A percentile compares a stretch with the other conserved stretches of the same genome.
phyloP scores from a whole-genome alignment of 1,140 invertebrate genomes.

The Zaprionus nigranus region DNA sequence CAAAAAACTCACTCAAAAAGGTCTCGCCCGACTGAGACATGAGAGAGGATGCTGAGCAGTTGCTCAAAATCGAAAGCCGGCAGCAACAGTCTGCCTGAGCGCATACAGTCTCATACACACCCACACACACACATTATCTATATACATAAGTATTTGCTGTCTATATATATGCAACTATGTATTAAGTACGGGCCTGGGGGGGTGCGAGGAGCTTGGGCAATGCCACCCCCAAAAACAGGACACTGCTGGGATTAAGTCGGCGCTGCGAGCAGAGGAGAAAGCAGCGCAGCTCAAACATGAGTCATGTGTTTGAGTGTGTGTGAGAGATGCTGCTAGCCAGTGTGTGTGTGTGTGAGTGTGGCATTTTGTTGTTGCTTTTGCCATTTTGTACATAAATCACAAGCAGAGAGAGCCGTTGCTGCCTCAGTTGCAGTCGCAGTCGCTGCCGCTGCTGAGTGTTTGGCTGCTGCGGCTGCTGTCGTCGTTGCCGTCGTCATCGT shows the following conservation, averaged over 20 bases:
- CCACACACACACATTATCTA: slow-evolving; percentile 13
- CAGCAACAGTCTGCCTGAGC: slow-evolving; percentile 72
- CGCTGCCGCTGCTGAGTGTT: slow-evolving; percentile 40
- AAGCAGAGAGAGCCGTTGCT: slow-evolving; percentile 53
- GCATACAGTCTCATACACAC: slow-evolving; percentile 23
- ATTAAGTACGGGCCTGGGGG: slow-evolving; percentile 39
- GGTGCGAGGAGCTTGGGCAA: slow-evolving; percentile 31
- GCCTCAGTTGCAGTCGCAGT: slow-evolving; percentile 12
- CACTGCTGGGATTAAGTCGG: slow-evolving; percentile 78
- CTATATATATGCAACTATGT: slow-evolving; percentile 73
- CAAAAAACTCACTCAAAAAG: slow-evolving; percentile 52
- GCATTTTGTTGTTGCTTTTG: slow-evolving; percentile 74
- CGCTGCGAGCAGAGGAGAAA: slow-evolving; percentile 49
- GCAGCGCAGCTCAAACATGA: slow-evolving; percentile 23
- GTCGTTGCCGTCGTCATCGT: too few species aligned
- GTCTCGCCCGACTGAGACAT: slow-evolving; percentile 11
- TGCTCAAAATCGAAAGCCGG: slow-evolving; percentile 67
- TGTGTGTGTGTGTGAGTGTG: slow-evolving; percentile 48
- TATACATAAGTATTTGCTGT: slow-evolving; percentile 9
- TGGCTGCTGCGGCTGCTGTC: slow-evolving; percentile 19
- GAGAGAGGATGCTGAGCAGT: slow-evolving; percentile 4
- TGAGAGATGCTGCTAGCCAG: slow-evolving; percentile 38
- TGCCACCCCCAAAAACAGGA: slow-evolving; percentile 71
- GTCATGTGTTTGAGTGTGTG: slow-evolving; percentile 29
- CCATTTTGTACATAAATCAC: slow-evolving; percentile 83